Evolutionary conservation across 2,113 vertebrate genomes (phyloP).

Genomic region (Osmerus eperlanus): DNA sequence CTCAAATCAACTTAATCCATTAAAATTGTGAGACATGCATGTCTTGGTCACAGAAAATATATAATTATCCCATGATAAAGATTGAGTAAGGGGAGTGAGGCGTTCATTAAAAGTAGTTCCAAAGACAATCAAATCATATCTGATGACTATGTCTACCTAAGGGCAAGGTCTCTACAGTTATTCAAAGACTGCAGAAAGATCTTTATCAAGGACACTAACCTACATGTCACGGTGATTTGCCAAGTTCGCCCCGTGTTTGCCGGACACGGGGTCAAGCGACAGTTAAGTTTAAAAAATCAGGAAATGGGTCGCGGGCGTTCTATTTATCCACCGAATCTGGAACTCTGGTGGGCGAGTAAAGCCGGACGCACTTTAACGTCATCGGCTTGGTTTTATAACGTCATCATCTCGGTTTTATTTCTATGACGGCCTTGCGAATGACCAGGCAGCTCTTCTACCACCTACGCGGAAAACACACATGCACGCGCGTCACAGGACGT

Average conservation of each 20-base stretch:
- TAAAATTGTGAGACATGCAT: no score
- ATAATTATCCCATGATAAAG: no score
- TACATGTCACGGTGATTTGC: background rate
- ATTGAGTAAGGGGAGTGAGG: no score
- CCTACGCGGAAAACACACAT: slow-evolving; percentile 9
- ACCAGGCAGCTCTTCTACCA: background rate
- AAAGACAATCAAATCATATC: slow-evolving; percentile 33
- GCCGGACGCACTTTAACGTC: background rate
- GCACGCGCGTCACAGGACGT: background rate
- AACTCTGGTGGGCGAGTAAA: background rate
- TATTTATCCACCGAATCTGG: background rate
- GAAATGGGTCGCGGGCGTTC: background rate
- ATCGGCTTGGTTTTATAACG: background rate
- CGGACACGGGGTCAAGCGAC: background rate
- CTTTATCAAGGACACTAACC: background rate
- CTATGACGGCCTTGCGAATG: slow-evolving; percentile 5
- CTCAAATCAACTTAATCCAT: no score
- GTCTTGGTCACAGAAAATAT: no score
- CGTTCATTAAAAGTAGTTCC: no score
- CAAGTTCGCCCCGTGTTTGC: background rate
- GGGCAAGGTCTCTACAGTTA: slow-evolving; percentile 27
- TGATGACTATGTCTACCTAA: background rate
- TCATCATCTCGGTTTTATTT: background rate
- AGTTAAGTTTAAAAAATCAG: background rate
- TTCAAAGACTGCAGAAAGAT: slow-evolving; percentile 30